Evolutionary conservation across 23 tunicate species (phyloP).

Genomic region (Styela clava): DNA sequence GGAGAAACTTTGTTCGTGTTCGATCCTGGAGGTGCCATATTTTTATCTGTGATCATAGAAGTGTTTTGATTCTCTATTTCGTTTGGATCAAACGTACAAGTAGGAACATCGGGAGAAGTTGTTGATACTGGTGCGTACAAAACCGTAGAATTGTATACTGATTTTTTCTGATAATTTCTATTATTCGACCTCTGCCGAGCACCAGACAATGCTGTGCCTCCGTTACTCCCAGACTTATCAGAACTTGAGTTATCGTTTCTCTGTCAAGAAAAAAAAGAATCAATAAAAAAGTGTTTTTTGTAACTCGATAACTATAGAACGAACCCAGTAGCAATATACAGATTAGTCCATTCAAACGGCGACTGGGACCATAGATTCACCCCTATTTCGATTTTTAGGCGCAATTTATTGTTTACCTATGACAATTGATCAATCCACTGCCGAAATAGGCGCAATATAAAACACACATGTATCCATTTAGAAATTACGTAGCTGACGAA

Average conservation of each 20-base stretch:
- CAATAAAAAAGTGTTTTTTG: not conserved
- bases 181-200: conserved; percentile 18
- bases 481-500: no score
- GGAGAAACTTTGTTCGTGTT: not conserved
- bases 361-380: no score
- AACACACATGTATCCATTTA: no score
- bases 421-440: no score
- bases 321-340: no score
- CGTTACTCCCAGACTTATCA: conserved; percentile 10
- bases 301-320: not conserved
- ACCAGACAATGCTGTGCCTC: not conserved
- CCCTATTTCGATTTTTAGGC: no score
- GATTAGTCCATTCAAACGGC: no score
- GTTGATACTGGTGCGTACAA: conserved; percentile 12
- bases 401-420: no score
- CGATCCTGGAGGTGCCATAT: not conserved
- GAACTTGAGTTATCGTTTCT: not conserved
- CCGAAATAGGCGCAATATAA: no score
- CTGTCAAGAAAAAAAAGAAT: conserved; percentile 8
- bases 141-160: conserved; percentile 7
- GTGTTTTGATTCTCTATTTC: not conserved
- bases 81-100: not conserved
- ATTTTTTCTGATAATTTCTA: conserved; percentile 1
- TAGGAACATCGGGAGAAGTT: conserved; percentile 3
- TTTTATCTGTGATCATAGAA: not conserved